phyloP scores from a whole-genome alignment of 2,888 invertebrate species.

The Zygaena filipendulae region DNA sequence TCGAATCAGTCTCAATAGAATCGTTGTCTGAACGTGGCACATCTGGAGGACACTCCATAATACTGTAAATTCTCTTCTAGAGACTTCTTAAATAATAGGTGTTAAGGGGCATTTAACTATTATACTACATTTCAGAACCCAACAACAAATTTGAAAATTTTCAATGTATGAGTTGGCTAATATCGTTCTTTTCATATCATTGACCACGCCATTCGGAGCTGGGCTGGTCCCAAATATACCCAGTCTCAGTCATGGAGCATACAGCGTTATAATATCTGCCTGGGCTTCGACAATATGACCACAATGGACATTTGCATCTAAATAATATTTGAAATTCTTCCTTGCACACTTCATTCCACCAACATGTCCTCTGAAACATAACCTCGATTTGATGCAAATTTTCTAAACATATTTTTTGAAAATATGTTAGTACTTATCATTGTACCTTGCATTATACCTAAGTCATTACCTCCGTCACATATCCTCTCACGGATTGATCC shows the following conservation, averaged over 20 bases:
- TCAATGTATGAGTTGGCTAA: too few species aligned
- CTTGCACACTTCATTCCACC: conserved; percentile 95
- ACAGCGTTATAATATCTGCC: conserved; percentile 91
- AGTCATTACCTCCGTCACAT: conserved; percentile 82
- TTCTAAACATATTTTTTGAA: too few species aligned
- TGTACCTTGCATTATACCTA: too few species aligned
- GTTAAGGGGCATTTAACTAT: too few species aligned
- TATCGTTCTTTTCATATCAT: conserved; percentile 16
- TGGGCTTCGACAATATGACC: conserved; percentile 89
- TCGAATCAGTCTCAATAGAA: conserved; percentile 58
- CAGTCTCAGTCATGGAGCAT: conserved; percentile 90
- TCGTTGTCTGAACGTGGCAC: conserved; percentile 45
- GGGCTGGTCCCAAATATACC: conserved; percentile 91
- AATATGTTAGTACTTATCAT: too few species aligned
- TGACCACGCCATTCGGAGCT: conserved; percentile 56
- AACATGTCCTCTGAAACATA: conserved; percentile 81
- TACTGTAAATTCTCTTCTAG: too few species aligned
- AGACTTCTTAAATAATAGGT: too few species aligned
- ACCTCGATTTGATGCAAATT: neutral
- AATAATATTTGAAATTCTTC: conserved; percentile 90
- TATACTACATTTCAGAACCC: too few species aligned
- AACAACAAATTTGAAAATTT: too few species aligned
- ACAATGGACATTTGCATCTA: conserved; percentile 88
- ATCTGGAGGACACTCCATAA: too few species aligned
- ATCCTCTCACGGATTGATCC: conserved; percentile 83